A percentile compares a stretch with the other conserved stretches of the same genome.
These are phyloP conservation scores for Philopedon plagiatum DNA, from an alignment of 2,888 invertebrate genomes.

Conservation along the genomic window DNA sequence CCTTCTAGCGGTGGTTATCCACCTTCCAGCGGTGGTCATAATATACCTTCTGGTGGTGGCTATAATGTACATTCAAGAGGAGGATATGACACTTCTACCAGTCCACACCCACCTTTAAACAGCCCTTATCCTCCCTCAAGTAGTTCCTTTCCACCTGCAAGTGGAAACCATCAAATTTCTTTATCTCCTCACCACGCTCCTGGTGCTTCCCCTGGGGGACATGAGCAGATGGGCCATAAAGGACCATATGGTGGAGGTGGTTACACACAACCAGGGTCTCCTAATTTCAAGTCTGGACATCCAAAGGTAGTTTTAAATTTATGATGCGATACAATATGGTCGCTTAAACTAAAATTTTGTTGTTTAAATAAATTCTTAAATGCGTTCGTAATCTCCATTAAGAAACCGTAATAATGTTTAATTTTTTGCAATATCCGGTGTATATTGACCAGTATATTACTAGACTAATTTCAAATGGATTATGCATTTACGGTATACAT, in stretches of 20 bases:
- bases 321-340: no score
- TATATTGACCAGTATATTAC: no score
- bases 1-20: conserved; percentile 26
- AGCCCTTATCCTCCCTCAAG: conserved; percentile 44
- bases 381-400: no score
- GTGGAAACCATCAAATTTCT: conserved; percentile 25
- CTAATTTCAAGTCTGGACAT: conserved; percentile 14
- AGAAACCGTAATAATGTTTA: no score
- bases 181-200: conserved; percentile 61
- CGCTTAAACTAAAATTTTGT: no score
- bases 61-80: conserved; percentile 33
- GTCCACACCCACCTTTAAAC: conserved; percentile 15
- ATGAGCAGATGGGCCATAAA: conserved; percentile 50
- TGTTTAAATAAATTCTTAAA: no score
- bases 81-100: no score
- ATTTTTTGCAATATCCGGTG: no score
- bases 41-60: conserved; percentile 43
- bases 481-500: no score
- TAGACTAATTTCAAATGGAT: no score
- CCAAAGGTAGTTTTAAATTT: conserved; percentile 52
- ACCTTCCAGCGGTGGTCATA: conserved; percentile 41
- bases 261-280: conserved; percentile 48
- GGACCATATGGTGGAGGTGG: conserved; percentile 58
- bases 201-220: conserved; percentile 61
- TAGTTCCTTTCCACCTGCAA: conserved; percentile 43